Evolutionary conservation across 2,888 invertebrate genomes (phyloP), one percentile per base, ranked within the genome.

Genomic region (Odontocolon sp.): DNA sequence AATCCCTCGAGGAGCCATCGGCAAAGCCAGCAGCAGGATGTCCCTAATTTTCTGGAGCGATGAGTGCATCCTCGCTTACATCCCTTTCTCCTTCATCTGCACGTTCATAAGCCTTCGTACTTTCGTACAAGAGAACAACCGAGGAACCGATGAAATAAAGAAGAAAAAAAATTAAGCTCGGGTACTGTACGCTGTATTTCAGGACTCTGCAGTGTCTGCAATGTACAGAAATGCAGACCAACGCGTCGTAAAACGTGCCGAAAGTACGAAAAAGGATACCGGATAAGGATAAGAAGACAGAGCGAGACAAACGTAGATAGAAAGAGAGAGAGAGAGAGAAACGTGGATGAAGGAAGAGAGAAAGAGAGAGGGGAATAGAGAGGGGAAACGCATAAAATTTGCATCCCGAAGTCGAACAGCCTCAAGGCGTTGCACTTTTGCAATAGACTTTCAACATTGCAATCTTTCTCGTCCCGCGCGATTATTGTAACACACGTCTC

Each of bases 31-130:
- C 40, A 28, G 42, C 78, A 71, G 78, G 78, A 78, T 78, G 78
- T 75, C 54, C 78, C 78, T 78, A 75, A 78, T 78, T 78, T 78
- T 78, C 78, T 78, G 74, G 68, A 68, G 78, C 57, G 75, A 68
- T 67, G 64, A 68, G 68, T 50, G 52, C 75, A 78, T 78, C 61
- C 70, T 66, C 40, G 16, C 57, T n/a, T 38, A 21, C 26, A 23
- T 45, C 11, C 56, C 56, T 45, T 23, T 56, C 50, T 28, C 33
- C 40, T 52, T 40, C 52, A 54, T 54, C 40, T 36, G 52, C 28
- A 52, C 28, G 26, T 54, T 28, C 47, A 40, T 42, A 42, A n/a
- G 28, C 28, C 14, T 40, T 54, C 31, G 42, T 23, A 54, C 18
- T 23, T 67, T 11, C 2, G 18, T 14, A 21, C 1, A 31, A 21